phyloP scores from a whole-genome alignment of 2,888 invertebrate genomes.

The Urechis unicinctus region DNA sequence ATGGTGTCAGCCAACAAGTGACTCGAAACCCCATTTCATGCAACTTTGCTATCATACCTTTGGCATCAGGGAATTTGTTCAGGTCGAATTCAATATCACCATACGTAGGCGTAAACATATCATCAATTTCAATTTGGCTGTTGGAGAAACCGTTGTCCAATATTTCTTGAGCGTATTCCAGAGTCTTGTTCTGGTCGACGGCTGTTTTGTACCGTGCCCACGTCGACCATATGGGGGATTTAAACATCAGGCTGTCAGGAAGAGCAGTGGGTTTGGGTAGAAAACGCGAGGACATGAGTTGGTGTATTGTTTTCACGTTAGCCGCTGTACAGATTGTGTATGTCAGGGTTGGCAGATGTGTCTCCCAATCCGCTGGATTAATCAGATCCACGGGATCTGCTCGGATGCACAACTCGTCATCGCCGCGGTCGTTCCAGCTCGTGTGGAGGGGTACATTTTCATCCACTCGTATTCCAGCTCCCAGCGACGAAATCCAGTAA shows the following conservation, averaged over 20 bases:
- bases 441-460: conserved; percentile 68
- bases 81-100: conserved; percentile 73
- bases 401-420: conserved; percentile 52
- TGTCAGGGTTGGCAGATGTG: conserved; percentile 26
- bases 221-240: conserved; percentile 80
- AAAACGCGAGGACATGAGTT: conserved; percentile 55
- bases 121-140: conserved; percentile 62
- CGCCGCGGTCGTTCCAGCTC: conserved; percentile 63
- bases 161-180: conserved; percentile 23
- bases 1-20: conserved; percentile 64
- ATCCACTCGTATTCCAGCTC: conserved; percentile 62
- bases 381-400: neutral
- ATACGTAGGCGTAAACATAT: conserved; percentile 79
- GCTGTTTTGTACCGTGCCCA: conserved; percentile 70
- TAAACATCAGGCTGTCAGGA: conserved; percentile 67
- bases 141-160: conserved; percentile 23
- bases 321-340: conserved; percentile 61
- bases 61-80: conserved; percentile 65
- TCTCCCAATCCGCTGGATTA: neutral
- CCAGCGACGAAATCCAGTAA: conserved; percentile 63
- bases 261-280: conserved; percentile 60
- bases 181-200: conserved; percentile 57
- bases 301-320: conserved; percentile 60
- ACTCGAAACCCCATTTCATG: conserved; percentile 62
- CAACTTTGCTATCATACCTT: conserved; percentile 59